Base-by-base conservation (phyloP, 2,888 invertebrate genomes). In the Lapara coniferarum region DNA sequence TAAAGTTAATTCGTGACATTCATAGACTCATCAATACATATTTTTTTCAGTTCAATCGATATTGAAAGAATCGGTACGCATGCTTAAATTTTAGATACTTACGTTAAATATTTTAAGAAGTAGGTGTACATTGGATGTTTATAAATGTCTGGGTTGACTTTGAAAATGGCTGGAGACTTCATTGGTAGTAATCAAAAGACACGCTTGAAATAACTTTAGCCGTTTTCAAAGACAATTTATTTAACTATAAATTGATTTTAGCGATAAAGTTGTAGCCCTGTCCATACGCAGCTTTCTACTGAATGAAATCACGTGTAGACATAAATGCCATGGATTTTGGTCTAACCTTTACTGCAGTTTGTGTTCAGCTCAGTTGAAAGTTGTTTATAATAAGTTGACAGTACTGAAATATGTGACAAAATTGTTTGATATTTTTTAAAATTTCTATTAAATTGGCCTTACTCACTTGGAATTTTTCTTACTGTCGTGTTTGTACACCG, bases 21-120 rank as follows among this genome's bases (percentile, higher is more conserved):
- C 81, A 85, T 78, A 83, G 77, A 81, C 63, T 63, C 46, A 63
- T 69, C 16, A 71, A 81, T 84, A 79, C 78, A 81, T 82, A 85
- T 66, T 88, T 87, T 88, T 88, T 91, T 90, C 89, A 91, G 90
- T 89, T 80, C 82, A 80, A 76, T 84, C 88, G 83, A 81, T 89
- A 81, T 87, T 87, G 85, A 87, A 87, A 84, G 74, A 88, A 86
- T 87, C 85, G 91, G 91, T 91, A 91, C 89, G 91, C 91, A 90
- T 91, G 91, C 85, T 82, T 82, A 82, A 75, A 81, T 77, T 71
- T 72, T 71, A 69, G 49, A 30, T 66, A 70, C 44, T 66, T 66
- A 56, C 44, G 67, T 67, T 67, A 37, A 58, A 67, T 25, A 67
- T 66, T 59, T 63, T n/a, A 53, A 69, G 30, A 56, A 6, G 19